Conservation (phyloP, 2,888 invertebrate species). For the Rosalia funebris region DNA sequence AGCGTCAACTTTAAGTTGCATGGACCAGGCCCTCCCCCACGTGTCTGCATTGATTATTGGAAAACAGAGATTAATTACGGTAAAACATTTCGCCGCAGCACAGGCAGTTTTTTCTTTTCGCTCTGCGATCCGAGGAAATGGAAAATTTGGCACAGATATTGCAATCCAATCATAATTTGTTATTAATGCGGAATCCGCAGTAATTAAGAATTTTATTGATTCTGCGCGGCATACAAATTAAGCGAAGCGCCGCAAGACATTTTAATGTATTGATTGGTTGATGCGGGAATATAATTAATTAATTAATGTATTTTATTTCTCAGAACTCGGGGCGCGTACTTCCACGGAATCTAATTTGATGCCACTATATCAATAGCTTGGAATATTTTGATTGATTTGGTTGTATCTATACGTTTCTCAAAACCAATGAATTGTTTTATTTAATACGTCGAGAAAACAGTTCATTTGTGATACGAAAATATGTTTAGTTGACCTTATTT, state of each 20-base stretch:
- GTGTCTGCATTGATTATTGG: conserved; percentile 46
- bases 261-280: conserved; percentile 13
- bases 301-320: background rate
- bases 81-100: conserved; percentile 41
- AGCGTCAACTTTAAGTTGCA: conserved; percentile 17
- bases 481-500: no score
- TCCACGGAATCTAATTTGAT: background rate
- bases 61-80: conserved; percentile 46
- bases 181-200: background rate
- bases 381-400: background rate
- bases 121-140: conserved; percentile 34
- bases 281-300: background rate
- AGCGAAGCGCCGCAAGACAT: background rate
- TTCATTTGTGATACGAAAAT: background rate
- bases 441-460: background rate
- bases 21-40: conserved; percentile 29
- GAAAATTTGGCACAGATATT: conserved; percentile 32
- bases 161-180: conserved; percentile 10
- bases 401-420: background rate
- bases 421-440: background rate
- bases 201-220: background rate
- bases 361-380: background rate
- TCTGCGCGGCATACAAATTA: conserved; percentile 2
- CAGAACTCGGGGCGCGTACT: no score
- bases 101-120: conserved; percentile 38